Evolutionary conservation across 2,888 invertebrate species (phyloP), one percentile per base, ranked within the genome.

Genomic region (Hylaea fasciaria): DNA sequence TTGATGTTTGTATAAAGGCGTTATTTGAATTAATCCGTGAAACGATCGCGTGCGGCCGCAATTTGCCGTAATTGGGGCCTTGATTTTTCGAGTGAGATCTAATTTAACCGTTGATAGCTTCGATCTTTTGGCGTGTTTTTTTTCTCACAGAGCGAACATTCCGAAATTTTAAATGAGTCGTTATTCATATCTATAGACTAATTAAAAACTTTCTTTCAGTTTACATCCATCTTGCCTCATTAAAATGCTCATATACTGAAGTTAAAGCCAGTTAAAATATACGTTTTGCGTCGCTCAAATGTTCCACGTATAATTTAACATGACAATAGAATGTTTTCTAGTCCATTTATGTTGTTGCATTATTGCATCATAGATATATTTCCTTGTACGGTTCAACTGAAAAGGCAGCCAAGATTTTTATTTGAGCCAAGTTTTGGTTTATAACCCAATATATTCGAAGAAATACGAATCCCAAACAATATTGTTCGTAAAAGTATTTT

Each of bases 51-150:
- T 73, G 74, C 73, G 60, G 68, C n/a, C n/a, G 67, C 71, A 57
- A 69, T 76, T 74, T 59, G 64, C 14, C 14, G 39, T 60, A 55
- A 64, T 64, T 61, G 66, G 62, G 64, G 69, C 82, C 82, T 86
- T 84, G 83, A 73, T 64, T 75, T 76, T 74, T 80, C 75, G 72
- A 72, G 76, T 70, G 65, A 72, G 68, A 77, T 80, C 71, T 78
- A 77, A 80, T 81, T 78, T 73, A 64, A 55, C 61, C 51, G 56
- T 73, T 73, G 71, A 68, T 63, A 58, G 69, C 69, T 70, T 71
- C 62, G 68, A 76, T 78, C 59, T 74, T 78, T 74, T 64, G 68
- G 68, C 74, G 70, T 69, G 68, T 72, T 82, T 73, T 78, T 83
- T 73, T 78, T 83, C 81, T 76, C 81, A 84, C 77, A 80, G 74